phyloP scores from a whole-genome alignment of 2,888 invertebrate genomes.

The Amphiduros pacificus region DNA sequence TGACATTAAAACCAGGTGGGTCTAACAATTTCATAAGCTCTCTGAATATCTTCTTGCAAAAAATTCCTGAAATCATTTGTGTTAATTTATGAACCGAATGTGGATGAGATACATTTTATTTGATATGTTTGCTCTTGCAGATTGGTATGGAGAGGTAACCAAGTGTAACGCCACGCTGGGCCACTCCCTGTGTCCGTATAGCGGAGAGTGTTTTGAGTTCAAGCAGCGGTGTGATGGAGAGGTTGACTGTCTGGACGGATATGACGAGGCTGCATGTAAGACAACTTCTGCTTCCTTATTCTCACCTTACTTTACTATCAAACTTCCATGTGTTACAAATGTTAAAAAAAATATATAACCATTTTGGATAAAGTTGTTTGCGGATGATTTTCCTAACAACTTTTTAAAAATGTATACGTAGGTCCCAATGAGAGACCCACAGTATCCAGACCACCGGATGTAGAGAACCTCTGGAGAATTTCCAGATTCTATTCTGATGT shows the following conservation, averaged over 20 bases:
- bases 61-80: too few relatives aligned
- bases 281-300: neutral
- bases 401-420: constrained; percentile 1
- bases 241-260: constrained; percentile 71
- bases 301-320: neutral
- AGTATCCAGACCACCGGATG: neutral
- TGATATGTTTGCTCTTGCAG: too few relatives aligned
- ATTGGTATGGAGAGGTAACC: neutral
- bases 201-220: constrained; percentile 71
- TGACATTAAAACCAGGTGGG: constrained; percentile 34
- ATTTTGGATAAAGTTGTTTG: too few relatives aligned
- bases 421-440: constrained; percentile 15
- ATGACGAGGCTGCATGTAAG: constrained; percentile 31
- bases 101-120: too few relatives aligned
- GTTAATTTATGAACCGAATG: too few relatives aligned
- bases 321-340: too few relatives aligned
- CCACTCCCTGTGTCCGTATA: constrained; percentile 76
- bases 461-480: constrained; percentile 12
- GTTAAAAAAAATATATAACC: too few relatives aligned
- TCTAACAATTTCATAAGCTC: too few relatives aligned
- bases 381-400: neutral
- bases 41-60: too few relatives aligned
- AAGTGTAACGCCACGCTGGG: constrained; percentile 62
- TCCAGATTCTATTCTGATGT: constrained; percentile 18
- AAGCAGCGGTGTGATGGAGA: constrained; percentile 78